Conservation (phyloP, 2,888 invertebrate species). For the Camponotus fellah region DNA sequence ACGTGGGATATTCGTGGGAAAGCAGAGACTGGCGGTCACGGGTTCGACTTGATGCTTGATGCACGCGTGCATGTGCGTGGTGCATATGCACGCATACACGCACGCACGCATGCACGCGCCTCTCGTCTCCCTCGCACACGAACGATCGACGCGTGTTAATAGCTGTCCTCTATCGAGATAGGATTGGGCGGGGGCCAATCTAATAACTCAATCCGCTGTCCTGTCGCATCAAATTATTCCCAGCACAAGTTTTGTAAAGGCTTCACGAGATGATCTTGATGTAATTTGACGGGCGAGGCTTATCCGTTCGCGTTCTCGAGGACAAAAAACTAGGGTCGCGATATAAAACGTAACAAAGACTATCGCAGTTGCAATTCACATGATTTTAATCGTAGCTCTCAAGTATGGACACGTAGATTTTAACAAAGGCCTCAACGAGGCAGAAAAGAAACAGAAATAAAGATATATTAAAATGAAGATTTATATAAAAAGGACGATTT, state of each 20-base stretch:
- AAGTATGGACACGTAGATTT: background rate
- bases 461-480: background rate
- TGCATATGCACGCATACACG: background rate
- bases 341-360: constrained; percentile 6
- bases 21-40: constrained; percentile 55
- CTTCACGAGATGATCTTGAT: constrained; percentile 20
- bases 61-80: constrained; percentile 24
- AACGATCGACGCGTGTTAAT: constrained; percentile 54
- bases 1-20: constrained; percentile 69
- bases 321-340: constrained; percentile 14
- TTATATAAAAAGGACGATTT: background rate
- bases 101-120: constrained; percentile 16
- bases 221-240: constrained; percentile 59
- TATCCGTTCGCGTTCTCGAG: constrained; percentile 16
- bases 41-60: constrained; percentile 40
- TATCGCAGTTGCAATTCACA: constrained; percentile 16
- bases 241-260: constrained; percentile 18
- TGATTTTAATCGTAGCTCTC: background rate
- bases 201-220: constrained; percentile 48
- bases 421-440: background rate
- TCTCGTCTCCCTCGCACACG: constrained; percentile 32
- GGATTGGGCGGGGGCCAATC: constrained; percentile 50
- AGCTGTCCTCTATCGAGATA: constrained; percentile 44
- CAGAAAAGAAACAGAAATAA: background rate
- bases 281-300: constrained; percentile 42